Evolutionary conservation across 2,888 invertebrate genomes (phyloP).

Genomic region (Athrips mouffetella): DNA sequence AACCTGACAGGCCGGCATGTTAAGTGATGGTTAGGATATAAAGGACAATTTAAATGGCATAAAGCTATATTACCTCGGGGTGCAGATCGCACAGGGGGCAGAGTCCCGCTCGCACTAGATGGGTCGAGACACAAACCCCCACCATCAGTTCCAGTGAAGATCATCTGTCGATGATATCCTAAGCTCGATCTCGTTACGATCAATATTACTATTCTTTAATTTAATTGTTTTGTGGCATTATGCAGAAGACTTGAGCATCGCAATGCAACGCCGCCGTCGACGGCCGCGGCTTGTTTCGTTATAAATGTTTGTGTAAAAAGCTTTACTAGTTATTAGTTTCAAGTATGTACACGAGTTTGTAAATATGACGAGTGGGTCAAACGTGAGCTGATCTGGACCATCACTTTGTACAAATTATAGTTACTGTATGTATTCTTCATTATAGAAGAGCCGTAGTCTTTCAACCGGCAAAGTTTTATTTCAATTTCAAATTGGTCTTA

Average conservation of each 20-base stretch:
- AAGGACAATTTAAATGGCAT: constrained; percentile 65
- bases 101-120: constrained; percentile 20
- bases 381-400: constrained; percentile 27
- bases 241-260: constrained; percentile 67
- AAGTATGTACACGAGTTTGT: constrained; percentile 66
- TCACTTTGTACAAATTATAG: constrained; percentile 23
- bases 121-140: constrained; percentile 33
- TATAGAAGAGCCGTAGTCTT: constrained; percentile 38
- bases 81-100: constrained; percentile 30
- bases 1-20: constrained; percentile 77
- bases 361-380: constrained; percentile 66
- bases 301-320: constrained; percentile 72
- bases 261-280: constrained; percentile 62
- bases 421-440: constrained; percentile 30
- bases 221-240: constrained; percentile 73
- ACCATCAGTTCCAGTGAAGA: constrained; percentile 62
- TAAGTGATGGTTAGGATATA: constrained; percentile 55
- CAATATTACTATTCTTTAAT: constrained; percentile 60
- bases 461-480: constrained; percentile 29
- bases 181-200: constrained; percentile 76
- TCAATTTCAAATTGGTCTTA: constrained; percentile 45
- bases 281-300: constrained; percentile 61
- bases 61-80: constrained; percentile 61
- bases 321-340: constrained; percentile 71
- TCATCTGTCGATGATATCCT: constrained; percentile 73